Base-by-base conservation (phyloP, 2,888 invertebrate species). In the Meloe dianella region DNA sequence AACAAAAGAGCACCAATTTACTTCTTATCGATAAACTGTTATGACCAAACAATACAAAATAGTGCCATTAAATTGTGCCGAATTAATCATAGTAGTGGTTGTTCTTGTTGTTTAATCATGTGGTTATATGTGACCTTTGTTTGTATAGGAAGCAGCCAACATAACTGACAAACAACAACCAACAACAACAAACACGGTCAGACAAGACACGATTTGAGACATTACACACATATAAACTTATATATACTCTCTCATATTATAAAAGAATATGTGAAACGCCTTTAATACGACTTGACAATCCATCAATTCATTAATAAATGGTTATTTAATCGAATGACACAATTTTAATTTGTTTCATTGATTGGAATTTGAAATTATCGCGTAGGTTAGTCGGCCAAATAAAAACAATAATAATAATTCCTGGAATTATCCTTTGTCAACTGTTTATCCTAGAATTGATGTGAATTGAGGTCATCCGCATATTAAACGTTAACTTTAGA, bases 281-380 rank as follows among this genome's bases (percentile, higher is more conserved):
- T 73, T 68, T 70, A 71, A 75, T 75, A 76, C 76, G 76, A 76
- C 63, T 71, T 68, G 67, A 71, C 76, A 76, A 79, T 80, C 78
- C 78, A 80, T 80, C 80, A 78, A 75, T 71, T 76, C 76, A 79
- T 78, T 80, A 80, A 80, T 80, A 79, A 79, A 76, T 72, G 76
- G 74, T 81, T 80, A 75, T 79, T 75, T 77, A 79, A 80, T 79
- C 70, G 73, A 75, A 75, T 80, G 79, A 80, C 79, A 79, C 75
- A 78, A 78, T 72, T 75, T 76, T 77, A 79, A 79, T 78, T 79
- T 74, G 77, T 74, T 74, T 72, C 74, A 75, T 76, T 72, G 76
- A 75, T 75, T 72, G 74, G 74, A 74, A 73, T 75, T 76, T 71
- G 69, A 67, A 74, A 70, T 67, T 70, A 61, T 69, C 65, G 72